phyloP scores from a whole-genome alignment of 2,888 invertebrate species.

The Synergus umbraculus region DNA sequence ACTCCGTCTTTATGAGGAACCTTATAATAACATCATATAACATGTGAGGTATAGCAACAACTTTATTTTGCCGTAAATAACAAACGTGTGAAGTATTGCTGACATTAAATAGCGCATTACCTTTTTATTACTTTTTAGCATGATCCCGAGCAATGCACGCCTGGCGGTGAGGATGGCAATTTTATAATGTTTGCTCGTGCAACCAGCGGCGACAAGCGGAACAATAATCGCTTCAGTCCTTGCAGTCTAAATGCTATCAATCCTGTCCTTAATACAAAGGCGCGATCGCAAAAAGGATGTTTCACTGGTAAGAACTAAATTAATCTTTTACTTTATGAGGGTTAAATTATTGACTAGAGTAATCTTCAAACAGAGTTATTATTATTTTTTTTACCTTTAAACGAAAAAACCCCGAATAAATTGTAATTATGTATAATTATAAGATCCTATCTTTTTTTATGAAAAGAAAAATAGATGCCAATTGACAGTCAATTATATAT shows the following conservation, averaged over 20 bases:
- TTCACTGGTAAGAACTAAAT: slow-evolving; percentile 85
- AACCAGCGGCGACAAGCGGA: slow-evolving; percentile 97
- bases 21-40: background rate
- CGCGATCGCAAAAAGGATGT: slow-evolving; percentile 93
- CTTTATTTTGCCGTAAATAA: background rate
- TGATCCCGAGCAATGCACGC: slow-evolving; percentile 95
- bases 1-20: background rate
- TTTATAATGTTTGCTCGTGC: slow-evolving; percentile 99
- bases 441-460: too few species aligned
- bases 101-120: slow-evolving; percentile 12
- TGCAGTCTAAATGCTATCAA: slow-evolving; percentile 96
- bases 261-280: slow-evolving; percentile 94
- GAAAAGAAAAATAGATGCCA: too few species aligned
- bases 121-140: slow-evolving; percentile 82
- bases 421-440: too few species aligned
- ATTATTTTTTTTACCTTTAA: too few species aligned
- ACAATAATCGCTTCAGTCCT: slow-evolving; percentile 95
- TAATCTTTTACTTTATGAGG: background rate
- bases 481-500: too few species aligned
- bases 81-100: background rate
- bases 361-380: too few species aligned
- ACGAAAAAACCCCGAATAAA: too few species aligned
- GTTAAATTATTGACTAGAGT: too few species aligned
- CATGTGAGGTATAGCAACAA: background rate
- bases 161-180: slow-evolving; percentile 97